Percentiles rank a stretch among this genome's conserved stretches.
phyloP scores from a whole-genome alignment of 2,113 vertebrate genomes.

The Myrmecobius fasciatus region DNA sequence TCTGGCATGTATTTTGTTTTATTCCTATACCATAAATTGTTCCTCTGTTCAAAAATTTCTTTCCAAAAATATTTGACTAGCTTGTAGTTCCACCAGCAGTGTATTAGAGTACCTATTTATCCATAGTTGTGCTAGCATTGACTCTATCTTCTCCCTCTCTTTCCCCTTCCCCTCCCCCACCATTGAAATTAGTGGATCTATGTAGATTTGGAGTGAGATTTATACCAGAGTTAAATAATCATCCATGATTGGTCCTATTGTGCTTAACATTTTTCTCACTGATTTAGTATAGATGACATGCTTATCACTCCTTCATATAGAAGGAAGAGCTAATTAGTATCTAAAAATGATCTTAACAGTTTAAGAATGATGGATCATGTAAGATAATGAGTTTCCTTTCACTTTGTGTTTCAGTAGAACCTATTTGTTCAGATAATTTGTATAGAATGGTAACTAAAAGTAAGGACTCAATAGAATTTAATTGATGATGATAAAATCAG shows the following conservation, averaged over 20 bases:
- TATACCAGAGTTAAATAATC: neutral
- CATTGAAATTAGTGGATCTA: neutral
- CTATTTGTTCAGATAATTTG: neutral
- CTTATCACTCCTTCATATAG: neutral
- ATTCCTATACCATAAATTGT: neutral
- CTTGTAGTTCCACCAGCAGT: neutral
- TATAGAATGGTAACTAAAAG: neutral
- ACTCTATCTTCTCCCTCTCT: too few relatives aligned
- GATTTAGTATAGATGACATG: neutral
- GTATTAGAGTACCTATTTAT: neutral
- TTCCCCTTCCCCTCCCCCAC: fast-evolving
- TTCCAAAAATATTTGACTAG: neutral
- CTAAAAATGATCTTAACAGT: neutral
- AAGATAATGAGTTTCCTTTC: neutral
- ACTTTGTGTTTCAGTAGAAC: neutral
- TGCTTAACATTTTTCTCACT: neutral
- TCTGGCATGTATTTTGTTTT: neutral
- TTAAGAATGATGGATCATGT: neutral
- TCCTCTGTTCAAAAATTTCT: neutral
- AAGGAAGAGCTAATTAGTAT: neutral
- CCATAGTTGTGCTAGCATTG: neutral
- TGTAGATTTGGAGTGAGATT: neutral
- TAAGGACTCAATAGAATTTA: neutral
- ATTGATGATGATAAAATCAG: neutral
- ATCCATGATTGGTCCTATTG: neutral